A percentile compares a stretch with the other conserved stretches of the same genome.
phyloP scores from a whole-genome alignment of 2,888 invertebrate species.

The Lepidocyrtoides sp. region DNA sequence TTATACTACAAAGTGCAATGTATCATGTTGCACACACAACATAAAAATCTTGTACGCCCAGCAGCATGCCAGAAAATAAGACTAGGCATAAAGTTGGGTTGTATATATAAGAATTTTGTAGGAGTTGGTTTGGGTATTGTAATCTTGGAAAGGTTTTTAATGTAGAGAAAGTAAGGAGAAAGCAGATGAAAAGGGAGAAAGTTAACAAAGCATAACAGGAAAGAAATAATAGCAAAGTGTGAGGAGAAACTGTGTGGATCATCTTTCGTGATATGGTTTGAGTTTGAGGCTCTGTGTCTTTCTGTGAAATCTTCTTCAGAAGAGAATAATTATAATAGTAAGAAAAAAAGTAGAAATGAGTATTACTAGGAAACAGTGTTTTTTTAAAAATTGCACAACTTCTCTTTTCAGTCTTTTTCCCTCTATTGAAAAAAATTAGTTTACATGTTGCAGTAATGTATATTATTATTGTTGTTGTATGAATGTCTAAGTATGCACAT shows the following conservation, averaged over 20 bases:
- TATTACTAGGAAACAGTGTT: neutral
- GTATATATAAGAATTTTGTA: neutral
- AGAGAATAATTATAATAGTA: neutral
- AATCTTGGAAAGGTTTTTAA: too few relatives aligned
- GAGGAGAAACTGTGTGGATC: slow-evolving; percentile 25
- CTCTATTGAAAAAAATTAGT: neutral
- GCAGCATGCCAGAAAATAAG: neutral
- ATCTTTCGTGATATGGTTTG: neutral
- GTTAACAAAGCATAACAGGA: slow-evolving; percentile 36
- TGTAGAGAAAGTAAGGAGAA: neutral
- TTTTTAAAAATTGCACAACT: neutral
- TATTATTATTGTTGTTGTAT: too few relatives aligned
- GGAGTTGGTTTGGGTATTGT: neutral
- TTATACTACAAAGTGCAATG: neutral
- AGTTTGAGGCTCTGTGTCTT: neutral
- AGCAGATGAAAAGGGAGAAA: neutral
- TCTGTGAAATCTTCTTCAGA: neutral
- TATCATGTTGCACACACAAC: slow-evolving; percentile 20
- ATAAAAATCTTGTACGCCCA: neutral
- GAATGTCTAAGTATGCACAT: too few relatives aligned
- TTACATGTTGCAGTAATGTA: neutral
- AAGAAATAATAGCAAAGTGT: neutral
- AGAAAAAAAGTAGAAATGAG: neutral
- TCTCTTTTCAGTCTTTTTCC: neutral
- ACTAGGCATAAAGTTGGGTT: neutral